A percentile compares a stretch with the other conserved stretches of the same genome.
Conservation (phyloP, 2,888 invertebrate species). For the Tachina lurida region DNA sequence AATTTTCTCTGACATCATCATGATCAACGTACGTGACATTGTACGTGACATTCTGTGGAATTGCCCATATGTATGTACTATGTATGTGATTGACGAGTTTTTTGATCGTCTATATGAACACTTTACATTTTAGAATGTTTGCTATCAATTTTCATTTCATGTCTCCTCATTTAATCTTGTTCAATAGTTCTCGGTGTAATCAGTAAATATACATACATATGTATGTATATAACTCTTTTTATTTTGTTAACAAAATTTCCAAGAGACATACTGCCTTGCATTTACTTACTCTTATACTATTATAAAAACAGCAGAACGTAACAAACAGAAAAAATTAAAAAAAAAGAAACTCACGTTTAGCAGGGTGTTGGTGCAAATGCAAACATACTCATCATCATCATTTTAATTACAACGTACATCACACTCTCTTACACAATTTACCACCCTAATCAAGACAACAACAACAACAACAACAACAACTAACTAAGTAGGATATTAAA, state of each 20-base stretch:
- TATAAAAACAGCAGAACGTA: constrained; percentile 8
- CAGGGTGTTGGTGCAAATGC: constrained; percentile 61
- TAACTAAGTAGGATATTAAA: constrained; percentile 34
- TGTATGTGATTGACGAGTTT: no score
- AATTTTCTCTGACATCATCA: no score
- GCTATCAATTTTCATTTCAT: not conserved
- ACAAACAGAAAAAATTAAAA: not conserved
- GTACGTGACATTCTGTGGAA: no score
- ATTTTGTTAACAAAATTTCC: constrained; percentile 27
- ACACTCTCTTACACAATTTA: constrained; percentile 36
- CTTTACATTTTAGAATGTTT: not conserved
- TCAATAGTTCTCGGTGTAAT: constrained; percentile 40
- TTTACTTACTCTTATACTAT: constrained; percentile 26
- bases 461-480: constrained; percentile 24
- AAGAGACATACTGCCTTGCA: constrained; percentile 38
- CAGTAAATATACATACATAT: not conserved
- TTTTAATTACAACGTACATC: not conserved
- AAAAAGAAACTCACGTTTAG: constrained; percentile 18
- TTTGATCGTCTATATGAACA: no score
- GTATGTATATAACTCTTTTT: not conserved
- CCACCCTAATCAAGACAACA: constrained; percentile 57
- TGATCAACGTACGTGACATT: no score
- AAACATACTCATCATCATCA: constrained; percentile 13
- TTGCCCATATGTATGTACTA: no score
- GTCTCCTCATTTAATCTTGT: not conserved